These are phyloP conservation scores for Zootoca vivipara DNA, from an alignment of 2,113 vertebrate genomes.

Conservation along the genomic window DNA sequence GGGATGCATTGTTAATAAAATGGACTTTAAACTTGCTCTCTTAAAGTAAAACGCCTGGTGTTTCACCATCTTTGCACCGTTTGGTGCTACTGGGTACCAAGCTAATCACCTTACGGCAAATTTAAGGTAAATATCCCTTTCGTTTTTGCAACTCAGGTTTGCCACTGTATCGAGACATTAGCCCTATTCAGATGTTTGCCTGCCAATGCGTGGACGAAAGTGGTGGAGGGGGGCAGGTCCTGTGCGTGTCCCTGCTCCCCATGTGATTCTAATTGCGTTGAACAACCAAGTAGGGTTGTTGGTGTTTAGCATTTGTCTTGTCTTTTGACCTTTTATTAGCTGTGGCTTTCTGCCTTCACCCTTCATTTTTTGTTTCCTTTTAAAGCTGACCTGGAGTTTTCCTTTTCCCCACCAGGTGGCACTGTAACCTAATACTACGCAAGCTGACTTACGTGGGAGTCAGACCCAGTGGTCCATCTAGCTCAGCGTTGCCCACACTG, in stretches of 20 bases:
- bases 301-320: background rate
- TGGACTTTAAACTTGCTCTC: slow-evolving; percentile 73
- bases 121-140: background rate
- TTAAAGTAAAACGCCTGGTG: background rate
- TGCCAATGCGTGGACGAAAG: no score
- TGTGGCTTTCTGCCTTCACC: background rate
- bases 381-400: background rate
- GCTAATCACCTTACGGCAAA: background rate
- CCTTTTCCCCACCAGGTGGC: background rate
- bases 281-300: no score
- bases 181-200: background rate
- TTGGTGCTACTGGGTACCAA: background rate
- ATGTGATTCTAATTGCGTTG: no score
- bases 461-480: no score
- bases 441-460: no score
- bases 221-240: no score
- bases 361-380: background rate
- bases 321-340: background rate
- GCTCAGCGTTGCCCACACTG: no score
- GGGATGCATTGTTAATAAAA: slow-evolving; percentile 98
- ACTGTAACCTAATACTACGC: background rate
- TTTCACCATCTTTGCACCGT: background rate
- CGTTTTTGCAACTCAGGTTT: slow-evolving; percentile 2
- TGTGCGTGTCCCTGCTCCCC: no score
- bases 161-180: no score